Evolutionary conservation across 2,797 vertebrate species (phyloP), one percentile per base, ranked within the genome.

Genomic region (Sylvilagus floridanus): DNA sequence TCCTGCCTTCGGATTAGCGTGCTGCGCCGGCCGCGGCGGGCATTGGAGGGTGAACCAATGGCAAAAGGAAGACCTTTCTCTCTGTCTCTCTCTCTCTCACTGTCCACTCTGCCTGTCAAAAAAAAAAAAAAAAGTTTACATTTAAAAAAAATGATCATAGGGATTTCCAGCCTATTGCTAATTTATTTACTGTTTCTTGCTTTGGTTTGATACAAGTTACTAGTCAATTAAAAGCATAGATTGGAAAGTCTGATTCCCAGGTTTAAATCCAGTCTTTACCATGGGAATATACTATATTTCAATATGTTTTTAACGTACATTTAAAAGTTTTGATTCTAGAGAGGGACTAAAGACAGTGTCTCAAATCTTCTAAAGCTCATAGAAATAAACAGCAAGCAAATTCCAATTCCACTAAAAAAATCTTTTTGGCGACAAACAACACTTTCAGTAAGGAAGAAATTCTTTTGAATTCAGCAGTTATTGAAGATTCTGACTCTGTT

Each of bases 321-420:
- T 81, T 72, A 37, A 66, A 6, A 35, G 0, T 50, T 17, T 88
- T 86, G 13, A 65, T 68, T 73, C 35, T 7, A 77, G n/a, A 91
- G 66, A 37, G 69, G 3, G 0, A 63, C 60, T 69, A 21, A 65
- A 85, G 65, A 28, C 19, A 82, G 4, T 26, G 9, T 0, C 6
- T 77, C 4, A 42, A 35, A 69, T 77, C 0, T 69, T 71, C 30
- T 82, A 88, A 71, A 57, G 14, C 19, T 57, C 54, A 47, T 65
- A 28, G 3, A 66, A 28, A 26, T 26, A 50, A 79, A 84, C 12
- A 88, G 24, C 7, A 88, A 69, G 47, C 57, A 86, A 12, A 90
- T 71, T 73, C 90, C 30, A 85, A 66, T 75, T 93, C 93, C 13
- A 57, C 2, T 63, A 65, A 83, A 63, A 47, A 57, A 91, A 63